Evolutionary conservation across 2,888 invertebrate species (phyloP).

Genomic region (Deilephila porcellus): DNA sequence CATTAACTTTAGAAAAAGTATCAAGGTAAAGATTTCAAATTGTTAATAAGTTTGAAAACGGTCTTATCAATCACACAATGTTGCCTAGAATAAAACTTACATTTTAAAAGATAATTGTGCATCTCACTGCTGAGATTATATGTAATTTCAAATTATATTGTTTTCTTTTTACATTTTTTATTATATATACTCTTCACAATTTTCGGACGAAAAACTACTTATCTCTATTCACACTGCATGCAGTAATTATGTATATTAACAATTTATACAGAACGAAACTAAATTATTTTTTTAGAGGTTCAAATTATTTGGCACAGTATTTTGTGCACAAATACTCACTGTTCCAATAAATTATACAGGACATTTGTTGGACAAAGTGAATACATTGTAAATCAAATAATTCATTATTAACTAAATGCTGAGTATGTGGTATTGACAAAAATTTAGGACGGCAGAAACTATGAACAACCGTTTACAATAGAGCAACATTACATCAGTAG

Average conservation of each 20-base stretch:
- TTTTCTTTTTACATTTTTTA: background rate
- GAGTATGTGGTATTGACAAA: conserved; percentile 4
- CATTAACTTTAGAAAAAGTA: background rate
- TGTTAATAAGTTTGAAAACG: no score
- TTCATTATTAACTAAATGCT: background rate
- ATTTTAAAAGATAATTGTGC: background rate
- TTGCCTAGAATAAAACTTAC: background rate
- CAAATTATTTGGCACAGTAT: background rate
- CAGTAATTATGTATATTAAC: background rate
- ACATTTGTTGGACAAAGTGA: background rate
- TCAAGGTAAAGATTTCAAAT: no score
- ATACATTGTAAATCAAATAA: background rate
- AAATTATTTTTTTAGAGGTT: background rate
- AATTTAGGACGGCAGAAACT: conserved; percentile 57
- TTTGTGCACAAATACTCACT: conserved; percentile 7
- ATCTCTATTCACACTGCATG: background rate
- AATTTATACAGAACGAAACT: background rate
- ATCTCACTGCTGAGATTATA: background rate
- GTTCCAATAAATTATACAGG: background rate
- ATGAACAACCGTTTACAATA: conserved; percentile 54
- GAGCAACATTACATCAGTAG: conserved; percentile 37
- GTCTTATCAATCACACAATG: background rate
- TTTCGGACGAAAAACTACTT: conserved; percentile 10
- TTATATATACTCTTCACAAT: conserved; percentile 1
- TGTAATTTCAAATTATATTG: background rate